Conservation (phyloP, 2,113 vertebrate genomes). For the Rhinichthys klamathensis region DNA sequence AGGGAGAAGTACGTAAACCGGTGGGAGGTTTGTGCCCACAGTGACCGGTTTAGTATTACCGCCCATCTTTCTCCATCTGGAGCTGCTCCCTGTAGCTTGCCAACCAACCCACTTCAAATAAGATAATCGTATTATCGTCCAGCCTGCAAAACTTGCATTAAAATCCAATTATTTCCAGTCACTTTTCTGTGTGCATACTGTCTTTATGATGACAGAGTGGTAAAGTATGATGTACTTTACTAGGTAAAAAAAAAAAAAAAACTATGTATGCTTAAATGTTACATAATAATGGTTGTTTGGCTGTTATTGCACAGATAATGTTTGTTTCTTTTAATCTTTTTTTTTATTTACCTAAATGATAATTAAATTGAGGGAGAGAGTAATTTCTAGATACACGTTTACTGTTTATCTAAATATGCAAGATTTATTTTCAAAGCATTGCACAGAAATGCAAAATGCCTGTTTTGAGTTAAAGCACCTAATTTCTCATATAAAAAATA, state of each 20-base stretch:
- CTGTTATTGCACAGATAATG: not conserved
- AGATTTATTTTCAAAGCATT: not conserved
- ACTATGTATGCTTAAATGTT: not conserved
- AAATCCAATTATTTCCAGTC: conserved; percentile 74
- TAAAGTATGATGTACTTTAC: not conserved
- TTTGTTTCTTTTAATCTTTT: not conserved
- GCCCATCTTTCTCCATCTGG: conserved; percentile 86
- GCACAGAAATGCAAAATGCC: conserved; percentile 38
- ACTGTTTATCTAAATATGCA: not conserved
- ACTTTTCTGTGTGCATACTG: conserved; percentile 61
- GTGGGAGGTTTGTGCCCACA: conserved; percentile 30
- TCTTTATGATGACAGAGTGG: conserved; percentile 38
- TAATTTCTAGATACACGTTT: not conserved
- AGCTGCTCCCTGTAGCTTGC: conserved; percentile 81
- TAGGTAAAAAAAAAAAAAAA: not conserved
- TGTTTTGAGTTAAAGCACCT: conserved; percentile 57
- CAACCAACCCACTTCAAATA: conserved; percentile 73
- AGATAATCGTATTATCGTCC: conserved; percentile 71
- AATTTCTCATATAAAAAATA: conserved; percentile 58
- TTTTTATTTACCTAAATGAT: conserved; percentile 1
- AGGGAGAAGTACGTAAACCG: conserved; percentile 20
- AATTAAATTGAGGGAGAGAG: not conserved
- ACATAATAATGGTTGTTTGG: not conserved
- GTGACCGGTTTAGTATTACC: conserved; percentile 64
- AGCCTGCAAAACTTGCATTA: conserved; percentile 72